Percentiles rank a stretch among this genome's conserved stretches.
phyloP scores from a whole-genome alignment of 2,888 invertebrate genomes.

The Perizoma flavofasciatum region DNA sequence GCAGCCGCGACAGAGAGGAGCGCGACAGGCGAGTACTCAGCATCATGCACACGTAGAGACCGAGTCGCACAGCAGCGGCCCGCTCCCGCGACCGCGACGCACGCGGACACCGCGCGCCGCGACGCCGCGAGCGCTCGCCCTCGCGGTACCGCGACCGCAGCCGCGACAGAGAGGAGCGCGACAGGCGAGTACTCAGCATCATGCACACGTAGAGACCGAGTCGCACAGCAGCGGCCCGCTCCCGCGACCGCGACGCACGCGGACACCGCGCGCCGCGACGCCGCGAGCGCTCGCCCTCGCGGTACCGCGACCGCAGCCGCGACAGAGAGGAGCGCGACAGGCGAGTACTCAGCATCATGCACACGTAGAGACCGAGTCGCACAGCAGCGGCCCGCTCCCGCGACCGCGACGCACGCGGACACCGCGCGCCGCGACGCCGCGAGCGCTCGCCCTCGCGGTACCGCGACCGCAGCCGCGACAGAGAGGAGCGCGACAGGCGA shows the following conservation, averaged over 20 bases:
- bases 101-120: constrained; percentile 67
- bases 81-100: constrained; percentile 69
- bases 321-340: constrained; percentile 77
- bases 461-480: constrained; percentile 69
- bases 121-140: constrained; percentile 66
- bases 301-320: constrained; percentile 70
- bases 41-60: constrained; percentile 96
- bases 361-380: constrained; percentile 98
- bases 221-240: constrained; percentile 91
- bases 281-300: constrained; percentile 62
- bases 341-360: constrained; percentile 75
- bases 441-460: constrained; percentile 65
- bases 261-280: constrained; percentile 72
- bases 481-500: constrained; percentile 76
- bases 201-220: constrained; percentile 98
- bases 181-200: constrained; percentile 55
- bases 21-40: constrained; percentile 62
- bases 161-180: constrained; percentile 74
- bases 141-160: constrained; percentile 69
- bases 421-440: constrained; percentile 70
- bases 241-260: constrained; percentile 62
- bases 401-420: constrained; percentile 63
- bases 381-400: constrained; percentile 86
- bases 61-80: constrained; percentile 94
- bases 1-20: constrained; percentile 73